Percentiles rank a stretch among this genome's conserved stretches.
These are phyloP conservation scores for Bellardia pandia DNA, from an alignment of 2,888 invertebrate genomes.

Conservation along the genomic window DNA sequence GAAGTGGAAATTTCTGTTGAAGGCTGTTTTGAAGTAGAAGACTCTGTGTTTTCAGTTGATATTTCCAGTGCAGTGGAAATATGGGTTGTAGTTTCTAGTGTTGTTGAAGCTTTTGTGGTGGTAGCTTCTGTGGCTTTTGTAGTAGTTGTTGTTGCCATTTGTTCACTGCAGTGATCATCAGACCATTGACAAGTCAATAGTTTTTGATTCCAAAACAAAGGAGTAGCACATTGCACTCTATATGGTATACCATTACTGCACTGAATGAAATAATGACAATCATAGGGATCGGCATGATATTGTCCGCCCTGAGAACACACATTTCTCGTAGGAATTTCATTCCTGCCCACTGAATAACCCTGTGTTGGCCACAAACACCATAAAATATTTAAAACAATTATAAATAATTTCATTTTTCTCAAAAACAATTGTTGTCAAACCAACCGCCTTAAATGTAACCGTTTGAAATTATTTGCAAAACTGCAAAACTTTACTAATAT, in stretches of 20 bases:
- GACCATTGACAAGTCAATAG: conserved; percentile 49
- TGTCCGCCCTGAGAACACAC: conserved; percentile 56
- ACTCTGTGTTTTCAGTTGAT: neutral
- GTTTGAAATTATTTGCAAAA: conserved; percentile 25
- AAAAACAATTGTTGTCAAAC: neutral
- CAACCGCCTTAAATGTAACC: neutral
- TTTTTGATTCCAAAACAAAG: conserved; percentile 67
- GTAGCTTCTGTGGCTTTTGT: neutral
- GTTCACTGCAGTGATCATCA: conserved; percentile 31
- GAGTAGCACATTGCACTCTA: conserved; percentile 39
- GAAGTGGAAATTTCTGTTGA: neutral
- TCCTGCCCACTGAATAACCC: neutral
- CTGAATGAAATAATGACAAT: conserved; percentile 71
- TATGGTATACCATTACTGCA: conserved; percentile 60
- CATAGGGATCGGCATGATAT: conserved; percentile 67
- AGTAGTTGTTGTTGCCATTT: neutral
- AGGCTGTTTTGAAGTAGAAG: neutral
- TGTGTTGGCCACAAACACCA: neutral
- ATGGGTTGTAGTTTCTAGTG: neutral
- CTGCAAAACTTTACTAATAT: conserved; percentile 4
- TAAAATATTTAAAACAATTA: neutral
- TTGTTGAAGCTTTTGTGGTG: neutral
- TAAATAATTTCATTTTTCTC: conserved; percentile 21
- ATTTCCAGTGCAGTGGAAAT: neutral
- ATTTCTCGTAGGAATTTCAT: neutral